Conservation (phyloP, 2,888 invertebrate species). For the Polydrusus cervinus region DNA sequence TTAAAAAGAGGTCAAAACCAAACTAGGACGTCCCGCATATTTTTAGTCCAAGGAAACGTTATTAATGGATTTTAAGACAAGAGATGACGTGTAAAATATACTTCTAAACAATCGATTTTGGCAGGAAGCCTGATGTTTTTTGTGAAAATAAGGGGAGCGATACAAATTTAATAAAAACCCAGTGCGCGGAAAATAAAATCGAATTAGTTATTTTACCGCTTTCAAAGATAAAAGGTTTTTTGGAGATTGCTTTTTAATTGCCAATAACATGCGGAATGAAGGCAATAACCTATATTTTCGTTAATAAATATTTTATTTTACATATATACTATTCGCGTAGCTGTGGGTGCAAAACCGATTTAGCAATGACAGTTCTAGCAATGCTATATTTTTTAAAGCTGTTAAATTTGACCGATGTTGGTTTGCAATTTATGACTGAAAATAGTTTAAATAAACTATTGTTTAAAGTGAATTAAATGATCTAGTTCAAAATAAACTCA, state of each 20-base stretch:
- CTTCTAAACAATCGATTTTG: slow-evolving; percentile 29
- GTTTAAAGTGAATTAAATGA: too few species aligned
- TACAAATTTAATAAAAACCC: slow-evolving; percentile 25
- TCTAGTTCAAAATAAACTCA: too few species aligned
- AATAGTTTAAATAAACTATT: too few species aligned
- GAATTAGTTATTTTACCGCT: slow-evolving; percentile 9
- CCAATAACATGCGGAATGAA: slow-evolving; percentile 4
- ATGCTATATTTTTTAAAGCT: too few species aligned
- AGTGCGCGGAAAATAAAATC: slow-evolving; percentile 17
- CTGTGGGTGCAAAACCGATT: too few species aligned
- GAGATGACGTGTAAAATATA: slow-evolving; percentile 33
- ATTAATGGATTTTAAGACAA: slow-evolving; percentile 19
- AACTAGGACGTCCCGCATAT: too few species aligned
- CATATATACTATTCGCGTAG: not conserved
- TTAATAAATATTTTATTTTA: not conserved
- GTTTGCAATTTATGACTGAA: too few species aligned
- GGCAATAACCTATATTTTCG: not conserved
- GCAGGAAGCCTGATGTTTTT: not conserved
- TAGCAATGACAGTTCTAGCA: too few species aligned
- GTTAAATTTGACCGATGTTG: too few species aligned
- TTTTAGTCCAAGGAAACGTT: too few species aligned
- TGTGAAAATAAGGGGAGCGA: slow-evolving; percentile 11
- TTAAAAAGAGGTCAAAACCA: too few species aligned
- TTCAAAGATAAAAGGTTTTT: slow-evolving; percentile 19
- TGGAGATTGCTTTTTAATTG: slow-evolving; percentile 16